Evolutionary conservation across 2,113 vertebrate species (phyloP).

Genomic region (Coracopsis vasa): DNA sequence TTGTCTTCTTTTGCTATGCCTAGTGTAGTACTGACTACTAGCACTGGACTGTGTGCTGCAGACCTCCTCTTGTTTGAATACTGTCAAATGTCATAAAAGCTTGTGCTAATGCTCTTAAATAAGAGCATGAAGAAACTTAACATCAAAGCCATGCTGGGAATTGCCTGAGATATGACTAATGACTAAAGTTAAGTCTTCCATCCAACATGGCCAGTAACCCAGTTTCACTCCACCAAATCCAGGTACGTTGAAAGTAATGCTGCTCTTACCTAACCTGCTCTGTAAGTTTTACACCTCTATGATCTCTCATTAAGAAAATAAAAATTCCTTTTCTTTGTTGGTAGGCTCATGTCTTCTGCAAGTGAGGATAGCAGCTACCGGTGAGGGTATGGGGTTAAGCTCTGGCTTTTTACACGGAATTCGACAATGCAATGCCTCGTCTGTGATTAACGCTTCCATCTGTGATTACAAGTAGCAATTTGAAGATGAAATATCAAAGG

Average conservation of each 20-base stretch:
- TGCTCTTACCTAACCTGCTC: slow-evolving; percentile 29
- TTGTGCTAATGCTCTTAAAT: not conserved
- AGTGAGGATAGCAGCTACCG: slow-evolving; percentile 16
- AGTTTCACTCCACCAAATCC: slow-evolving; percentile 31
- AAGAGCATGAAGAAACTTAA: slow-evolving; percentile 28
- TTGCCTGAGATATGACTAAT: not conserved
- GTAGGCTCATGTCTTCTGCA: slow-evolving; percentile 41
- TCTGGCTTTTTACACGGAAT: slow-evolving; percentile 24
- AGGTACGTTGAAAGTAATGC: slow-evolving; percentile 10
- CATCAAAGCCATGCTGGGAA: not conserved
- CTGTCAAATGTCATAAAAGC: slow-evolving; percentile 26
- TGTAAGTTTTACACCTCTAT: slow-evolving; percentile 48
- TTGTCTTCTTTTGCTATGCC: not conserved
- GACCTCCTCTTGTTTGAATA: not conserved
- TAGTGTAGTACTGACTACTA: not conserved
- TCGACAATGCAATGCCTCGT: not conserved
- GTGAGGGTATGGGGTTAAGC: not conserved
- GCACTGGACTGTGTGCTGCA: slow-evolving; percentile 16
- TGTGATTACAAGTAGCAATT: not conserved
- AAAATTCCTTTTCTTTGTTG: slow-evolving; percentile 32
- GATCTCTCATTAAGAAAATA: not conserved
- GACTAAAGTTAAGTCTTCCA: slow-evolving; percentile 4
- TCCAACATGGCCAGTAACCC: slow-evolving; percentile 24
- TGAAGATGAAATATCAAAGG: not conserved
- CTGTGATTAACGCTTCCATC: not conserved